Evolutionary conservation across 1,140 invertebrate genomes (phyloP).

Genomic region (Ephestia elutella): DNA sequence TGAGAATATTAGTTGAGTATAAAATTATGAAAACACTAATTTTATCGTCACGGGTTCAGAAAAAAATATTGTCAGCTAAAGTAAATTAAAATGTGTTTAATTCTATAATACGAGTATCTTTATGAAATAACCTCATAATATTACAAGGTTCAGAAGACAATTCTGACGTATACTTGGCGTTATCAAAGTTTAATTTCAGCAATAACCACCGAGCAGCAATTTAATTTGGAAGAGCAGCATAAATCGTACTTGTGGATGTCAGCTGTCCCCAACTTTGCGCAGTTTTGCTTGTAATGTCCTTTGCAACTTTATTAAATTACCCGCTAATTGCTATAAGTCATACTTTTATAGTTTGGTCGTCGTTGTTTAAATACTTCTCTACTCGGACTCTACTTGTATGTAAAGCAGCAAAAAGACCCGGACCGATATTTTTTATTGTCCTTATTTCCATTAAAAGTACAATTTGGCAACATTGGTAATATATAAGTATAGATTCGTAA

Average conservation of each 20-base stretch:
- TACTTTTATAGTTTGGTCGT: background rate
- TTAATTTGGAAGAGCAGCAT: slow-evolving; percentile 56
- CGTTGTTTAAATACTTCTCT: background rate
- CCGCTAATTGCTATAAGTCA: background rate
- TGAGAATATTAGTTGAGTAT: too few relatives aligned
- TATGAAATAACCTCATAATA: background rate
- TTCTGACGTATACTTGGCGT: slow-evolving; percentile 32
- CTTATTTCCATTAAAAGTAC: too few relatives aligned
- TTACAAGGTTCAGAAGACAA: background rate
- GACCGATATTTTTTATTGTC: too few relatives aligned
- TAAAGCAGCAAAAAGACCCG: too few relatives aligned
- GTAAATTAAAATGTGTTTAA: too few relatives aligned
- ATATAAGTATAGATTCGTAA: too few relatives aligned
- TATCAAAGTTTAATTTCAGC: slow-evolving; percentile 64
- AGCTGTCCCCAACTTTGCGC: slow-evolving; percentile 64
- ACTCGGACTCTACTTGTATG: background rate
- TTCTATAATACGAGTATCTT: too few relatives aligned
- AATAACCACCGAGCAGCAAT: slow-evolving; percentile 64
- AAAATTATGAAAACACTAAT: too few relatives aligned
- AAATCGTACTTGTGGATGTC: slow-evolving; percentile 69
- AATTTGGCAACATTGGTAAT: too few relatives aligned
- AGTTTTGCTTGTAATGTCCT: slow-evolving; percentile 69
- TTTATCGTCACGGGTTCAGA: too few relatives aligned
- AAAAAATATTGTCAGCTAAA: too few relatives aligned
- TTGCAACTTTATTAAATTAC: slow-evolving; percentile 34